A percentile compares a stretch with the other conserved stretches of the same genome.
phyloP scores from a whole-genome alignment of 2,888 invertebrate species.

The Eupithecia subfuscata region DNA sequence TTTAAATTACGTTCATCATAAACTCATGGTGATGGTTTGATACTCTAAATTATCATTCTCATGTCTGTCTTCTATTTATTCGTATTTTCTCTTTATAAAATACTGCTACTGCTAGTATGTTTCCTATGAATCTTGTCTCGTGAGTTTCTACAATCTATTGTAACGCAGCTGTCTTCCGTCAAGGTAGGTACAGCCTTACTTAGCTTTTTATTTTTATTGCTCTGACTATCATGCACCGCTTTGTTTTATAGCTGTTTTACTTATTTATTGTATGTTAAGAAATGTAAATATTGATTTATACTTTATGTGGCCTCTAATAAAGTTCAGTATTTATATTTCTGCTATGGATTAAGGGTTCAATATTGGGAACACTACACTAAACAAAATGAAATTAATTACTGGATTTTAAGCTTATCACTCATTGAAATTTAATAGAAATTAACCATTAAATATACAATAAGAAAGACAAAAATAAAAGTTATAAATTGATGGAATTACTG shows the following conservation, averaged over 20 bases:
- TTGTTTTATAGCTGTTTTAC: constrained; percentile 41
- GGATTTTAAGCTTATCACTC: constrained; percentile 19
- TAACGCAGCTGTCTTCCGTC: constrained; percentile 62
- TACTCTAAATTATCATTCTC: constrained; percentile 70
- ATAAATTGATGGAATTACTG: constrained; percentile 21
- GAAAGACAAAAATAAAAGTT: background rate
- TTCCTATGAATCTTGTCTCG: constrained; percentile 42
- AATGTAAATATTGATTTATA: constrained; percentile 9
- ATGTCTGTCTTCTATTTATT: constrained; percentile 59
- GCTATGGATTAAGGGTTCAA: constrained; percentile 23
- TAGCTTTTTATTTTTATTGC: constrained; percentile 59
- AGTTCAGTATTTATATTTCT: constrained; percentile 13
- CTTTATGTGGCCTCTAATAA: background rate
- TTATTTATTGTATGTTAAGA: constrained; percentile 28
- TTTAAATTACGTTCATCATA: constrained; percentile 41
- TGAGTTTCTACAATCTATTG: constrained; percentile 48
- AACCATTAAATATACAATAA: background rate
- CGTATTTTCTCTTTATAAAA: constrained; percentile 43
- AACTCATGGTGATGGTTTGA: constrained; percentile 82
- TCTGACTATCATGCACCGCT: constrained; percentile 47
- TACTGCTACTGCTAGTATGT: constrained; percentile 27
- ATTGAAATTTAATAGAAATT: constrained; percentile 15
- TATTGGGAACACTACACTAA: constrained; percentile 29
- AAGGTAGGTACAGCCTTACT: constrained; percentile 73
- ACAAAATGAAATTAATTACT: constrained; percentile 23